A percentile compares a stretch with the other conserved stretches of the same genome.
Conservation (phyloP, 2,113 vertebrate species). For the Arothron firmamentum region DNA sequence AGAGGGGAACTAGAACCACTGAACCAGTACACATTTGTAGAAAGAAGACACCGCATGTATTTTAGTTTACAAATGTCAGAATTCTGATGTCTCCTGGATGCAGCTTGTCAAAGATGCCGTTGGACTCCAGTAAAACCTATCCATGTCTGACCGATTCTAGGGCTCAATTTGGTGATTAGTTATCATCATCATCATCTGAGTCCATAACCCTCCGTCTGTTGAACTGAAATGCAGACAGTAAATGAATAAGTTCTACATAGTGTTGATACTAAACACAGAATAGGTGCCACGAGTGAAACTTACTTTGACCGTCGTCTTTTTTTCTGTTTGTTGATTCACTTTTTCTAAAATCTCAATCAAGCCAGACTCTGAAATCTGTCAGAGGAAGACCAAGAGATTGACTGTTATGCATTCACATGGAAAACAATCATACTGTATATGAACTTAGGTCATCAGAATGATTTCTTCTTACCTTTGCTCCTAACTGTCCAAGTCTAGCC, state of each 20-base stretch:
- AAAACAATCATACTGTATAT: not conserved
- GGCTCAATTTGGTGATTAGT: slow-evolving; percentile 40
- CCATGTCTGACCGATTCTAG: slow-evolving; percentile 16
- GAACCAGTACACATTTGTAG: too few relatives aligned
- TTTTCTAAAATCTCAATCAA: slow-evolving; percentile 98
- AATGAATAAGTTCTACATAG: not conserved
- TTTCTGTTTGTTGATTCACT: slow-evolving; percentile 96
- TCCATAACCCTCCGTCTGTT: slow-evolving; percentile 96
- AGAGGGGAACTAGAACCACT: too few relatives aligned
- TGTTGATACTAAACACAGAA: not conserved
- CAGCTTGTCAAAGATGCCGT: slow-evolving; percentile 27
- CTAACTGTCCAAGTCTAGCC: slow-evolving; percentile 88
- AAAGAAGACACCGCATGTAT: not conserved
- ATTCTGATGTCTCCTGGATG: slow-evolving; percentile 28
- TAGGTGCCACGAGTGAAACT: slow-evolving; percentile 23
- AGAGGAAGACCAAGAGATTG: slow-evolving; percentile 1
- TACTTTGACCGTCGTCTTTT: slow-evolving; percentile 95
- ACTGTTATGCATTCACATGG: not conserved
- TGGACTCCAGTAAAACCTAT: slow-evolving; percentile 38
- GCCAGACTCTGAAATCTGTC: slow-evolving; percentile 89
- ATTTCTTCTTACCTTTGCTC: slow-evolving; percentile 83
- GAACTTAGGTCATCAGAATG: not conserved
- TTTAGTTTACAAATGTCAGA: slow-evolving; percentile 11
- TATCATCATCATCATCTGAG: slow-evolving; percentile 92
- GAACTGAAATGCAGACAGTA: slow-evolving; percentile 76